Base-by-base conservation (phyloP, 35 echinoderm and acorn worm genomes). In the Acanthaster planci region DNA sequence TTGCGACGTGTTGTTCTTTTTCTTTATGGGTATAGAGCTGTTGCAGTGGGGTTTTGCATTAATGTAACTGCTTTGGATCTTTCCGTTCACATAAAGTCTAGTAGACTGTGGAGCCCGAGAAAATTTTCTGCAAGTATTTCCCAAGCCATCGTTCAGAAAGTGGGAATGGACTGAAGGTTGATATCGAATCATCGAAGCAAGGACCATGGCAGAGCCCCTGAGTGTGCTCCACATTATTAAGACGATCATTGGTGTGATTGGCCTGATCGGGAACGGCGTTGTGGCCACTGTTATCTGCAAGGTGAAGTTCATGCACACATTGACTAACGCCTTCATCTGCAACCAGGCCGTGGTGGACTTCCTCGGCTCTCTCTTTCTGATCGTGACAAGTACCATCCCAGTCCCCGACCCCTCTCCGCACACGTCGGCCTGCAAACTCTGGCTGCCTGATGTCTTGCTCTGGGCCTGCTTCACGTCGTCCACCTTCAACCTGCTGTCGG, bases 391-490 rank as follows among this genome's bases (percentile, higher is more conserved):
- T 7, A 82, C 67, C 39, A 83, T 81, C 4, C 14, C 36, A 22
- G 76, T 47, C 18, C 5, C 30, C 6, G 7, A n/a, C 15, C 51
- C 85, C 2, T 18, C 38, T 16, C 75, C 67, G 14, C 19, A 68
- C 60, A 68, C 60, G 19, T 14, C 23, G 23, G 5, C 90, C 78
- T 95, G 93, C 55, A 88, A 89, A 7, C 76, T 95, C 40, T 95
- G 93, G 93, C 76, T 87, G 1, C 86, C 93, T 5, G 54, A 82
- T 31, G 76, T 78, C 7, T 76, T 92, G 1, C 76, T 97, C 22
- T 97, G 94, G 94, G 81, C 56, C 35, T 54, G 83, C 1, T 92
- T 92, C 10, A 83, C 92, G 5, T 86, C 86, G 7, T 97, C 94
- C 27, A 92, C 94, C 0, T 85, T 76, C 56, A 97, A 97, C 32